Conservation (phyloP, 2,113 vertebrate genomes). For the Arenaria interpres region DNA sequence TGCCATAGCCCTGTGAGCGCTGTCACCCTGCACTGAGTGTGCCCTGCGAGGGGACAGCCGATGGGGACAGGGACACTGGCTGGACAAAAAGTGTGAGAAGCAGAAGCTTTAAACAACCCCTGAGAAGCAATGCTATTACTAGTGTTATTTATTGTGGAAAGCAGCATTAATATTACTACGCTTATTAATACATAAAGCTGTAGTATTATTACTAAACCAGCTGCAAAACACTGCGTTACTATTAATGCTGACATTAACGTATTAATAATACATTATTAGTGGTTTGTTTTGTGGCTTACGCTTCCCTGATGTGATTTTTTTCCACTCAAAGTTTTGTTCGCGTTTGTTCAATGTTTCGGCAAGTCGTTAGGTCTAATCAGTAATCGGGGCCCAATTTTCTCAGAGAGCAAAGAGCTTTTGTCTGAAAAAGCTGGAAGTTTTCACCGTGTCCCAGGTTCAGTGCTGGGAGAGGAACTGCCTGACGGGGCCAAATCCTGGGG, state of each 20-base stretch:
- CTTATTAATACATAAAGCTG: constrained; percentile 31
- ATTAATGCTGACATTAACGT: neutral
- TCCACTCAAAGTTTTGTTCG: neutral
- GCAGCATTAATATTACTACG: neutral
- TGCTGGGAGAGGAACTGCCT: neutral
- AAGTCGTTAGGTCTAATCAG: neutral
- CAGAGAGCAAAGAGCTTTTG: neutral
- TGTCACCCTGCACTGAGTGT: accelerated
- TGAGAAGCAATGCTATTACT: neutral
- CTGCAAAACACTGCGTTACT: neutral
- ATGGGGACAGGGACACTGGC: neutral
- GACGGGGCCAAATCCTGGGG: neutral
- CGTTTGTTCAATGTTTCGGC: neutral
- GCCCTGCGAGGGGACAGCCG: neutral
- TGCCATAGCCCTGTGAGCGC: accelerated
- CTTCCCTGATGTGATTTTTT: neutral
- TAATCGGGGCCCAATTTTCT: neutral
- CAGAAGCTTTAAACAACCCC: neutral
- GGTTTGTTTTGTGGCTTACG: neutral
- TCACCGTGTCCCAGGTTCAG: neutral
- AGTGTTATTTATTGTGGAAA: neutral
- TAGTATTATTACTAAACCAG: neutral
- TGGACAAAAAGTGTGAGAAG: neutral
- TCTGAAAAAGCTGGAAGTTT: neutral
- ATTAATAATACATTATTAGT: constrained; percentile 11